Percentiles rank a stretch among this genome's conserved stretches.
phyloP scores from a whole-genome alignment of 2,888 invertebrate genomes.

The Tenthredo distinguenda region DNA sequence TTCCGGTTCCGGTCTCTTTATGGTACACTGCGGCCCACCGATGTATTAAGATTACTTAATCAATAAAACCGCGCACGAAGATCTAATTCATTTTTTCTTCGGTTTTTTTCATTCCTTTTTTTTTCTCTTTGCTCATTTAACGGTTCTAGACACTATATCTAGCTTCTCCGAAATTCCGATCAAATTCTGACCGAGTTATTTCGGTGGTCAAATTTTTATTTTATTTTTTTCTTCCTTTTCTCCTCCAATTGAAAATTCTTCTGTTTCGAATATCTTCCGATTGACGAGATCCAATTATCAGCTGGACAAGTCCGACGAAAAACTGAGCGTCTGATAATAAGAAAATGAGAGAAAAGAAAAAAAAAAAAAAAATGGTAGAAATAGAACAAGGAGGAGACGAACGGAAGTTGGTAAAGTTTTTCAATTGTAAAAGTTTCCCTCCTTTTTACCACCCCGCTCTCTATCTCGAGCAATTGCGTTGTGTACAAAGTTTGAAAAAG shows the following conservation, averaged over 20 bases:
- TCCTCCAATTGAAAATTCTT: background rate
- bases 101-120: background rate
- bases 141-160: background rate
- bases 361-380: background rate
- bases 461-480: constrained; percentile 23
- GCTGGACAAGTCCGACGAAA: constrained; percentile 2
- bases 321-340: constrained; percentile 11
- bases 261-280: background rate
- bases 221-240: background rate
- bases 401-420: constrained; percentile 71
- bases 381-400: background rate
- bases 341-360: background rate
- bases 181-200: background rate
- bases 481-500: constrained; percentile 47
- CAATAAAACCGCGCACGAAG: constrained; percentile 74
- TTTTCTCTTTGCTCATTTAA: background rate
- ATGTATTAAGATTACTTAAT: constrained; percentile 79
- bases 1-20: constrained; percentile 78
- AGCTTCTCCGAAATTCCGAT: background rate
- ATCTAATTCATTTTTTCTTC: constrained; percentile 73
- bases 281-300: constrained; percentile 21
- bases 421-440: constrained; percentile 71
- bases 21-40: constrained; percentile 78
- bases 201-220: background rate
- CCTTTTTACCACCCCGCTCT: background rate